Base-by-base conservation (phyloP, 2,888 invertebrate species). In the Epinotia demarniana region DNA sequence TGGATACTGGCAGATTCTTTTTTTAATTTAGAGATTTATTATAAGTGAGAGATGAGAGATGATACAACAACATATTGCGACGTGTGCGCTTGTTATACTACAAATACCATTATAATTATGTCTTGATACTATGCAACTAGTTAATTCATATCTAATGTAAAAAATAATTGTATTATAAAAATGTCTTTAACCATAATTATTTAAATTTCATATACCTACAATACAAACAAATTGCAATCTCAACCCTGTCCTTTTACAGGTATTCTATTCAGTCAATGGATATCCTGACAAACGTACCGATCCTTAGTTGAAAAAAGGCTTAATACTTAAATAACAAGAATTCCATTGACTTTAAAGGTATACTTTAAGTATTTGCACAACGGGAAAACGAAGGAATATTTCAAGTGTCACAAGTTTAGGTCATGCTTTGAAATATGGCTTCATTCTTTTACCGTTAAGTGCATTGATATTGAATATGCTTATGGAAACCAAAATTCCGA, bases 321-420 rank as follows among this genome's bases (percentile, higher is more conserved):
- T 19, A 43, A 63, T 63, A 46, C 19, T 46, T 63, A 46, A 63
- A 27, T 6, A 33, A 12, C 27, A 23, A 23, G 27, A 13, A 64
- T 4, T 16, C 46, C 46, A 43, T n/a, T 23, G 5, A 13, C 53
- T 27, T 66, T n/a, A 11, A 49, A 49, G 23, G 23, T 27, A 64
- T 19, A 18, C 23, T 0, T n/a, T 8, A n/a, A 49, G 2, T 33
- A 33, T 53, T 9, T 33, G 16, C 66, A 16, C n/a, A 66, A 55
- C 64, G 64, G 64, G 49, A 64, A 46, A 53, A 66, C 53, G n/a
- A 27, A 33, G 33, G 53, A 66, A 66, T 66, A 11, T 53, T 33
- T 27, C 33, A 64, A 53, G 33, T 55, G 66, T 33, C 53, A 12
- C 6, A 27, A 66, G 49, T 27, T 64, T 18, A 23, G 18, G 27